phyloP scores from a whole-genome alignment of 2,113 vertebrate genomes.

The Aramus guarauna region DNA sequence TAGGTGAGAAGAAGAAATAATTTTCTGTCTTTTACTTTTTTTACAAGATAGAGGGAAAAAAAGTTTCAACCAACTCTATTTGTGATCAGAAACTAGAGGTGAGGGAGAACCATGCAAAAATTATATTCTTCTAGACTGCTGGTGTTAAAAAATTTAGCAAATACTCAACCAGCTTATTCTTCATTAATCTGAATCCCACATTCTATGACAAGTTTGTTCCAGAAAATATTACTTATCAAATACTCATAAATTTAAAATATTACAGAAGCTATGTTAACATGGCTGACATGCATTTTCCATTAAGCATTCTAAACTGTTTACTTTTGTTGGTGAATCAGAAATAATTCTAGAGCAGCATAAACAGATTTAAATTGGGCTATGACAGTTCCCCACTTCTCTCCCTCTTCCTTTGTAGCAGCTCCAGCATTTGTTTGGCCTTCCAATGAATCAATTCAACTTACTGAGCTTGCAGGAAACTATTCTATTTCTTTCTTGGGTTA shows the following conservation, averaged over 20 bases:
- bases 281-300: background rate
- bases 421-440: background rate
- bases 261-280: background rate
- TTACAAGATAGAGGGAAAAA: background rate
- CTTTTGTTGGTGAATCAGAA: background rate
- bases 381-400: background rate
- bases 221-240: background rate
- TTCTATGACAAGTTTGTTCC: background rate
- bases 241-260: background rate
- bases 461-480: conserved; percentile 1
- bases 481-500: background rate
- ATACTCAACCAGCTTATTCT: background rate
- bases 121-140: background rate
- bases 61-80: background rate
- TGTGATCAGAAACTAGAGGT: background rate
- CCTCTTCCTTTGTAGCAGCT: background rate
- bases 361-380: background rate
- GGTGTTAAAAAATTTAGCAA: background rate
- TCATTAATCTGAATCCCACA: background rate
- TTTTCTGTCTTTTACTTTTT: background rate
- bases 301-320: background rate
- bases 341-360: background rate
- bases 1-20: background rate
- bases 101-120: background rate
- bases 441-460: background rate